Percentiles rank a stretch among this genome's conserved stretches.
Conservation (phyloP, 2,797 vertebrate species). For the Poecilia velifera region DNA sequence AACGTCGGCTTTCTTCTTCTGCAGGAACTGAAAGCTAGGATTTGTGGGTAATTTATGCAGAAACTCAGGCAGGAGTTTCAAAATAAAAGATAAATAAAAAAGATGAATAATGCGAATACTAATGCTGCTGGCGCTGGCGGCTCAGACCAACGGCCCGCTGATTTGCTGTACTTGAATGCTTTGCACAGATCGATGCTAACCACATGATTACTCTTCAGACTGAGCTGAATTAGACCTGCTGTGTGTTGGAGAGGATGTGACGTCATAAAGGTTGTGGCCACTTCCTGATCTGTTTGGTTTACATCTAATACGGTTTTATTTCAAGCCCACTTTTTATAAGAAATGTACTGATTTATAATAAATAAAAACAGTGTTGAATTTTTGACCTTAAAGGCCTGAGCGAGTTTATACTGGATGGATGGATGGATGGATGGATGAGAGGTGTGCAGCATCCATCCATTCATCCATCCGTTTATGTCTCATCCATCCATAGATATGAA, state of each 20-base stretch:
- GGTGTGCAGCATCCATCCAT: neutral
- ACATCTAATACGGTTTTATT: constrained; percentile 80
- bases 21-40: constrained; percentile 32
- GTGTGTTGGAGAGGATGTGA: constrained; percentile 52
- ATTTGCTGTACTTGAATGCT: constrained; percentile 68
- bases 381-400: constrained; percentile 55
- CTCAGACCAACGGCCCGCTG: constrained; percentile 71
- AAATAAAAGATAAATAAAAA: constrained; percentile 19
- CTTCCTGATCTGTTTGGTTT: constrained; percentile 75
- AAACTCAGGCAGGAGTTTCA: constrained; percentile 34
- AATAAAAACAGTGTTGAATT: constrained; percentile 84
- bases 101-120: constrained; percentile 47
- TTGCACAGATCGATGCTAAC: constrained; percentile 71
- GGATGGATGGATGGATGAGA: neutral
- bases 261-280: constrained; percentile 54
- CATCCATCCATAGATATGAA: neutral
- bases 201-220: constrained; percentile 52
- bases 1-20: constrained; percentile 44
- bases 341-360: constrained; percentile 87
- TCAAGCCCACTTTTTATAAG: constrained; percentile 77
- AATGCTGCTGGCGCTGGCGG: constrained; percentile 64
- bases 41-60: constrained; percentile 42
- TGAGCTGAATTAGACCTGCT: constrained; percentile 48
- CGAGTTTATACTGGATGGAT: neutral
- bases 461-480: neutral